Conservation (phyloP, 1,140 invertebrate species). For the Brachionus angularis region DNA sequence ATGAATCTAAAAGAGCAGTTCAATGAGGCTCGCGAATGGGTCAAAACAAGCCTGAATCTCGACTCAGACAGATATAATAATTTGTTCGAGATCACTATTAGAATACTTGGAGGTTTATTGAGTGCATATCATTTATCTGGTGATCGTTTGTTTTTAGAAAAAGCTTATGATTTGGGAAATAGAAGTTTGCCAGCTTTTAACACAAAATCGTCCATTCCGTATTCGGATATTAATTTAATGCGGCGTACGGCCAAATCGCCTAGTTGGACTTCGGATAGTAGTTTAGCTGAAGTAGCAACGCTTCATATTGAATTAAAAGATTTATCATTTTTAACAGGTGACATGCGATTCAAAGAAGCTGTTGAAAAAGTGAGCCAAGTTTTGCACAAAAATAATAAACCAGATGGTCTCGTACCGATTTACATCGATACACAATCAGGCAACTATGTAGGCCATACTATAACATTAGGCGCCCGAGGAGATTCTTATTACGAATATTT, state of each 20-base stretch:
- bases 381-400: slow-evolving; percentile 32
- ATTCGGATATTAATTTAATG: slow-evolving; percentile 39
- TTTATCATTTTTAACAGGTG: slow-evolving; percentile 85
- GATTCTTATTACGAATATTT: slow-evolving; percentile 99
- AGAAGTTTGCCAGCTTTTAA: not conserved
- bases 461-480: slow-evolving; percentile 90
- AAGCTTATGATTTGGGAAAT: slow-evolving; percentile 41
- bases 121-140: slow-evolving; percentile 88
- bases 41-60: slow-evolving; percentile 76
- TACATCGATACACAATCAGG: slow-evolving; percentile 45
- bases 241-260: not conserved
- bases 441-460: slow-evolving; percentile 69
- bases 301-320: slow-evolving; percentile 95
- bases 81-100: slow-evolving; percentile 96
- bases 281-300: slow-evolving; percentile 93
- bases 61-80: slow-evolving; percentile 74
- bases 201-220: slow-evolving; percentile 35
- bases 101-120: slow-evolving; percentile 90
- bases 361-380: slow-evolving; percentile 6
- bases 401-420: slow-evolving; percentile 34
- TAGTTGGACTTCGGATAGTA: slow-evolving; percentile 31
- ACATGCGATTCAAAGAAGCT: slow-evolving; percentile 70
- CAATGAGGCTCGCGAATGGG: slow-evolving; percentile 84
- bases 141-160: slow-evolving; percentile 40
- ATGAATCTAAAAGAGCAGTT: slow-evolving; percentile 94